phyloP scores from a whole-genome alignment of 2,888 invertebrate species.

The Gonocerus acuteangulatus region DNA sequence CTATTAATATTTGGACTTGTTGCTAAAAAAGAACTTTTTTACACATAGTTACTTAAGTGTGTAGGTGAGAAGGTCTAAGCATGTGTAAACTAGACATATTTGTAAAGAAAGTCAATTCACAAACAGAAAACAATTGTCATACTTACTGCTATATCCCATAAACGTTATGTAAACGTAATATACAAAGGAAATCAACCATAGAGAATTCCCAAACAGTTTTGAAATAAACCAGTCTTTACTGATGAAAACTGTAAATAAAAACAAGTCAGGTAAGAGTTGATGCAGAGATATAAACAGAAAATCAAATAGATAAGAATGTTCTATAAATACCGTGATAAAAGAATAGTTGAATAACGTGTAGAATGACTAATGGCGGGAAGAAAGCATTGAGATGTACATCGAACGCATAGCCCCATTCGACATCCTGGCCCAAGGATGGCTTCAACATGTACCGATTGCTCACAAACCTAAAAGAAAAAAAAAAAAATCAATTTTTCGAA shows the following conservation, averaged over 20 bases:
- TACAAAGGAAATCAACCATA: conserved; percentile 82
- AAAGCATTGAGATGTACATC: conserved; percentile 98
- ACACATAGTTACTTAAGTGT: no score
- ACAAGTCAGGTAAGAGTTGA: neutral
- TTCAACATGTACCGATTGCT: conserved; percentile 70
- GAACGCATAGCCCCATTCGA: conserved; percentile 98
- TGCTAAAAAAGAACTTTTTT: no score
- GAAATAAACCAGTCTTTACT: conserved; percentile 69
- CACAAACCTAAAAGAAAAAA: conserved; percentile 55
- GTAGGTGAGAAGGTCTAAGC: no score
- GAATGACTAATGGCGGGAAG: conserved; percentile 88
- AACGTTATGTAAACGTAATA: conserved; percentile 97
- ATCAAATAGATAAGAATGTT: no score
- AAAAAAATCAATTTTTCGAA: neutral
- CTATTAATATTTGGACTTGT: no score
- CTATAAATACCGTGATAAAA: conserved; percentile 66
- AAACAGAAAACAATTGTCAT: no score
- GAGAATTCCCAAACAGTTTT: conserved; percentile 78
- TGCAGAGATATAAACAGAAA: neutral
- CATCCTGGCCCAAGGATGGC: conserved; percentile 62
- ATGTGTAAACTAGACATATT: no score
- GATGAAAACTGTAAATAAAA: conserved; percentile 57
- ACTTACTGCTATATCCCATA: conserved; percentile 88
- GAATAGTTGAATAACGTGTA: conserved; percentile 87
- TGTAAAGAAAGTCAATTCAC: no score